A percentile compares a stretch with the other conserved stretches of the same genome.
These are phyloP conservation scores for Hermetia illucens DNA, from an alignment of 1,140 invertebrate genomes.

Conservation along the genomic window DNA sequence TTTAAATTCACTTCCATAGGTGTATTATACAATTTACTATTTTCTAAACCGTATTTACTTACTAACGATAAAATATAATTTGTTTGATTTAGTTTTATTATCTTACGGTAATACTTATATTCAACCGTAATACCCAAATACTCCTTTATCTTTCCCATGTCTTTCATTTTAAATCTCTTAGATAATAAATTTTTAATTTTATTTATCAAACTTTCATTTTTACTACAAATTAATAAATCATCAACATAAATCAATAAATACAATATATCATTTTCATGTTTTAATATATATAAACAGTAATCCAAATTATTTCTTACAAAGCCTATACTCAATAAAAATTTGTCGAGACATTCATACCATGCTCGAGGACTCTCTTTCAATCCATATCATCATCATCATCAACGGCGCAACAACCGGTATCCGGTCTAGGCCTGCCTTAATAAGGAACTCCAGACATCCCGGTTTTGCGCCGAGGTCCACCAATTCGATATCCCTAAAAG, in stretches of 20 bases:
- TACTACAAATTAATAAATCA: constrained; percentile 6
- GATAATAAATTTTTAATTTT: constrained; percentile 15
- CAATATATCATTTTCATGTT: constrained; percentile 11
- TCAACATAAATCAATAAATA: constrained; percentile 13
- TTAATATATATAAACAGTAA: constrained; percentile 11
- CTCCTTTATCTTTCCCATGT: constrained; percentile 20
- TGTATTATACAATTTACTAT: constrained; percentile 12
- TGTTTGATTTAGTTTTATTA: too few relatives aligned
- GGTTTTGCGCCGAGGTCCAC: too few relatives aligned
- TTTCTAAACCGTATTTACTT: constrained; percentile 22
- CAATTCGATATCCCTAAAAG: too few relatives aligned
- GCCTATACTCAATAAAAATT: constrained; percentile 8
- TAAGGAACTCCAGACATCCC: too few relatives aligned
- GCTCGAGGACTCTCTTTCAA: constrained; percentile 17
- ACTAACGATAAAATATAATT: constrained; percentile 29
- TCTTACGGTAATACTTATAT: too few relatives aligned
- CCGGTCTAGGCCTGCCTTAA: too few relatives aligned
- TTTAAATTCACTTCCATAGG: constrained; percentile 32
- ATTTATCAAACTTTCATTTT: constrained; percentile 11
- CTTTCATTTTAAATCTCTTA: constrained; percentile 22
- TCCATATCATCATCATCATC: too few relatives aligned
- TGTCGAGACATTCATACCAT: constrained; percentile 22
- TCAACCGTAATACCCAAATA: constrained; percentile 7
- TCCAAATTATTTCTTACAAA: constrained; percentile 8
- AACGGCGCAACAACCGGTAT: too few relatives aligned